Evolutionary conservation across 2,888 invertebrate genomes (phyloP).

Genomic region (Doris montereyensis): DNA sequence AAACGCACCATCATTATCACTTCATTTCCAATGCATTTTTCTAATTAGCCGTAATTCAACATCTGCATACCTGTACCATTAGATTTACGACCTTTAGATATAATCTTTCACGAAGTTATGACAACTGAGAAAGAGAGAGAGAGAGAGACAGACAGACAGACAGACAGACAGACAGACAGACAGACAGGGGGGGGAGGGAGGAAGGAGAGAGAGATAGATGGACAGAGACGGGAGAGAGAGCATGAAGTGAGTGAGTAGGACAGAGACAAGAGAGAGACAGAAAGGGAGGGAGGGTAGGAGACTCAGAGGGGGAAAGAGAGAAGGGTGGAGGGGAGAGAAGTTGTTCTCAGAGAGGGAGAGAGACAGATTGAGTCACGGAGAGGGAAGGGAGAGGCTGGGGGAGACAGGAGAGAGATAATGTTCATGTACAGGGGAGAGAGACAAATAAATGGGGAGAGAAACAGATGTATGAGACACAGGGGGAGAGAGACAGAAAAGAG

Average conservation of each 20-base stretch:
- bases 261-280: not conserved
- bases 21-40: no score
- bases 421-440: not conserved
- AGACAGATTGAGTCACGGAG: not conserved
- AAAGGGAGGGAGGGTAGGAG: not conserved
- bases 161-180: not conserved
- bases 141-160: not conserved
- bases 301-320: constrained; percentile 1
- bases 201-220: no score
- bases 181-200: no score
- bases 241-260: not conserved
- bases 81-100: no score
- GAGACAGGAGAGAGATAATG: not conserved
- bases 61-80: no score
- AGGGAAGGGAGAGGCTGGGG: constrained; percentile 9
- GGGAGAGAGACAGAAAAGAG: not conserved
- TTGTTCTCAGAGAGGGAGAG: not conserved
- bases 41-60: no score
- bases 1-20: no score
- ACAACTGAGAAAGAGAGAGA: no score
- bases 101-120: no score
- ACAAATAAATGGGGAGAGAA: not conserved
- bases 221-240: not conserved
- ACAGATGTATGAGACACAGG: not conserved
- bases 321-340: not conserved